phyloP scores from a whole-genome alignment of 1,140 invertebrate species.

The Drosophila erecta region DNA sequence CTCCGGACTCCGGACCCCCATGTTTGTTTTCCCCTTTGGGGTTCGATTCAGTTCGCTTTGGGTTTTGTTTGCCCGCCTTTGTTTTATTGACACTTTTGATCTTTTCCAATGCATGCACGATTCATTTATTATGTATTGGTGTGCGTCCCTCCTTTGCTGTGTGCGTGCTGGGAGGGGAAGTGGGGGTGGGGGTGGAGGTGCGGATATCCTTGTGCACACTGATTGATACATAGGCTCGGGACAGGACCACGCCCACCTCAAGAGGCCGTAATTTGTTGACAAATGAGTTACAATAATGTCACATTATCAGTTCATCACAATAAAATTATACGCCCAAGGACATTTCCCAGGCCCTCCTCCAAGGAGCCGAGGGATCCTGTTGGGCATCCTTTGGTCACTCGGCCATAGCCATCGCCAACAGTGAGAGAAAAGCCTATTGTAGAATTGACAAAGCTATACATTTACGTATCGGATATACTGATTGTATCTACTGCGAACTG shows the following conservation, averaged over 20 bases:
- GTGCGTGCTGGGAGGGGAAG: too few species aligned
- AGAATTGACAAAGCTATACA: too few species aligned
- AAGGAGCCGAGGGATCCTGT: constrained; percentile 7
- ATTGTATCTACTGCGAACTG: too few species aligned
- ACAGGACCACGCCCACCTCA: constrained; percentile 46
- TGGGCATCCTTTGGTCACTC: constrained; percentile 10
- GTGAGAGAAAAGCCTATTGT: not conserved
- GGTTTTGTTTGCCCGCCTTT: constrained; percentile 68
- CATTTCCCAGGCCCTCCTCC: constrained; percentile 11
- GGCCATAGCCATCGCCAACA: not conserved
- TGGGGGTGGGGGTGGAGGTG: too few species aligned
- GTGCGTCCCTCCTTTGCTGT: not conserved
- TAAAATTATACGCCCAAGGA: constrained; percentile 71
- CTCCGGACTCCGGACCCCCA: not conserved
- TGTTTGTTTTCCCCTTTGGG: constrained; percentile 10
- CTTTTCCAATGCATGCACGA: constrained; percentile 74
- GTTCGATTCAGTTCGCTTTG: constrained; percentile 30
- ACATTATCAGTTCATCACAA: constrained; percentile 83
- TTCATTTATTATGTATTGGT: constrained; percentile 73
- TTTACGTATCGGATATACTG: too few species aligned
- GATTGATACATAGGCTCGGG: constrained; percentile 72
- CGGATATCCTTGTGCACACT: constrained; percentile 50
- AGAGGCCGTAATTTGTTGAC: constrained; percentile 75
- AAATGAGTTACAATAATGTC: constrained; percentile 82
- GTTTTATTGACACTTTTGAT: constrained; percentile 83